phyloP scores from a whole-genome alignment of 2,113 vertebrate species.

The Camarhynchus parvulus region DNA sequence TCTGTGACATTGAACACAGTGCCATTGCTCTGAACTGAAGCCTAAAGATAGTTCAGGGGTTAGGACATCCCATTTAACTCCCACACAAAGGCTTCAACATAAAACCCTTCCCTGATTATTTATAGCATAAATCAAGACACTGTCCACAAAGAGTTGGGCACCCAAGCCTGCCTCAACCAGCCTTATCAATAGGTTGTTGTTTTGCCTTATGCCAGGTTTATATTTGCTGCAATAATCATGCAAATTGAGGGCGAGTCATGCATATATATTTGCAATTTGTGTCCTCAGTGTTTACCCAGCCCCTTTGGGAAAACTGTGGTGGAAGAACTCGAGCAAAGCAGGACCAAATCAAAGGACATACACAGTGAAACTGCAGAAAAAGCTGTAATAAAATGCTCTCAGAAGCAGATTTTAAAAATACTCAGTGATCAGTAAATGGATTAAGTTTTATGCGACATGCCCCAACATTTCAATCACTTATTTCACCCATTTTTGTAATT shows the following conservation, averaged over 20 bases:
- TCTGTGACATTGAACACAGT: neutral
- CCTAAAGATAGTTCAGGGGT: neutral
- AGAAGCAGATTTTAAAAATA: neutral
- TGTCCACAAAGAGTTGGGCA: neutral
- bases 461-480: conserved; percentile 10
- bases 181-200: conserved; percentile 37
- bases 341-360: neutral
- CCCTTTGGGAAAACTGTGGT: neutral
- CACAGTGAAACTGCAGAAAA: neutral
- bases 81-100: conserved; percentile 24
- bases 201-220: conserved; percentile 24
- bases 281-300: neutral
- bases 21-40: neutral
- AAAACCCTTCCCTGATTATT: conserved; percentile 13
- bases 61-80: conserved; percentile 33
- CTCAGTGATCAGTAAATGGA: neutral
- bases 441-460: neutral
- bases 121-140: conserved; percentile 36
- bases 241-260: conserved; percentile 32
- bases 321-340: neutral
- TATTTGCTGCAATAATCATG: conserved; percentile 19
- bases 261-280: conserved; percentile 55
- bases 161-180: neutral
- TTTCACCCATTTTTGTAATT: conserved; percentile 33
- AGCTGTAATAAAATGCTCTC: neutral